Percentiles rank a stretch among this genome's conserved stretches.
phyloP scores from a whole-genome alignment of 2,797 vertebrate species.

The Helostoma temminkii region DNA sequence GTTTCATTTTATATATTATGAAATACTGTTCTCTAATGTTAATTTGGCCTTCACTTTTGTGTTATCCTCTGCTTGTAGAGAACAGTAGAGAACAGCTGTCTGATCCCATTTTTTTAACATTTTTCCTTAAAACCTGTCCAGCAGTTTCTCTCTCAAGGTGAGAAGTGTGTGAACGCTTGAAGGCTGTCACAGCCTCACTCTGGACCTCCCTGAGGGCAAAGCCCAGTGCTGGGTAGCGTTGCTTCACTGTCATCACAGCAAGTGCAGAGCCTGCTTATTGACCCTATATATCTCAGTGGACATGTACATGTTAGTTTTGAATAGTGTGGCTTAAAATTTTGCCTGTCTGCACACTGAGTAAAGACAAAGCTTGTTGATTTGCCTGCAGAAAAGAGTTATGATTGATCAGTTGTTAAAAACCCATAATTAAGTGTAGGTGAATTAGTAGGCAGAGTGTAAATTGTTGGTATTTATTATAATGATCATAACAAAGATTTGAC shows the following conservation, averaged over 20 bases:
- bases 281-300: constrained; percentile 58
- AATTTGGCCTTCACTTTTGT: not conserved
- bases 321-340: constrained; percentile 42
- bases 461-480: too few species aligned
- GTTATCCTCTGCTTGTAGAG: not conserved
- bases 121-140: constrained; percentile 32
- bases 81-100: constrained; percentile 24
- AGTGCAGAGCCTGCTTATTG: constrained; percentile 55
- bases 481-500: too few species aligned
- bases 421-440: too few species aligned
- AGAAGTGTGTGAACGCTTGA: constrained; percentile 70
- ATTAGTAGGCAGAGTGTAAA: too few species aligned
- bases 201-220: constrained; percentile 70
- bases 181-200: constrained; percentile 58
- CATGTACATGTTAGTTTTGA: constrained; percentile 55
- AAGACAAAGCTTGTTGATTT: constrained; percentile 39
- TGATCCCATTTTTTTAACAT: constrained; percentile 8
- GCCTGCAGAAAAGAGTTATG: constrained; percentile 16
- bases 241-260: constrained; percentile 30
- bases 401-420: constrained; percentile 36
- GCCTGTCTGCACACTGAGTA: constrained; percentile 46
- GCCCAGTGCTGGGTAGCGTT: constrained; percentile 12
- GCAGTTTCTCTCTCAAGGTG: constrained; percentile 60
- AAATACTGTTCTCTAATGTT: not conserved
- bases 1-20: too few species aligned